Conservation (phyloP, 2,888 invertebrate species). For the Pelosia muscerda region DNA sequence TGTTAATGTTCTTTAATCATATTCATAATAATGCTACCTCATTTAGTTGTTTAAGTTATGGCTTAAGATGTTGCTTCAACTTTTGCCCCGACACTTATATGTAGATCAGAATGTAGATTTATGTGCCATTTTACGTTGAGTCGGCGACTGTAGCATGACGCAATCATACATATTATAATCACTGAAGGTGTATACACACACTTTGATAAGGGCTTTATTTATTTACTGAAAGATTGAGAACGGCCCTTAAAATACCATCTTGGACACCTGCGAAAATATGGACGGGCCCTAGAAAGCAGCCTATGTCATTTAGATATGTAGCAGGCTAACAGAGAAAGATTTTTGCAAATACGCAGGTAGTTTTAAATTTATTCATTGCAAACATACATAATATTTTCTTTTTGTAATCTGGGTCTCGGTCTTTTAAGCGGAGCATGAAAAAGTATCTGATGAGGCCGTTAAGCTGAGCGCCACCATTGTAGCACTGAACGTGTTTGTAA, state of each 20-base stretch:
- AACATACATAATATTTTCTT: not conserved
- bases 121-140: constrained; percentile 52
- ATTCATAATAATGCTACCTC: constrained; percentile 84
- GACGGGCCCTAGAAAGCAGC: too few relatives aligned
- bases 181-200: too few relatives aligned
- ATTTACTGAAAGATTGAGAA: not conserved
- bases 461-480: too few relatives aligned
- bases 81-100: constrained; percentile 34
- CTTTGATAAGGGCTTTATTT: not conserved
- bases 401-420: not conserved
- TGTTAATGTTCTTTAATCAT: constrained; percentile 72
- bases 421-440: too few relatives aligned
- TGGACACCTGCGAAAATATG: too few relatives aligned
- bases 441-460: too few relatives aligned
- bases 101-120: constrained; percentile 42
- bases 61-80: constrained; percentile 59
- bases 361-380: not conserved
- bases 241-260: too few relatives aligned
- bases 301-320: not conserved
- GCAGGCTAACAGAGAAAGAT: not conserved
- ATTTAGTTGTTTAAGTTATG: constrained; percentile 68
- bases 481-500: too few relatives aligned
- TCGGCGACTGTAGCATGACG: constrained; percentile 24
- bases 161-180: not conserved
- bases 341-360: not conserved